A percentile compares a stretch with the other conserved stretches of the same genome.
Evolutionary conservation across 2,888 invertebrate genomes (phyloP).

Genomic region (Sarcophaga variegata): DNA sequence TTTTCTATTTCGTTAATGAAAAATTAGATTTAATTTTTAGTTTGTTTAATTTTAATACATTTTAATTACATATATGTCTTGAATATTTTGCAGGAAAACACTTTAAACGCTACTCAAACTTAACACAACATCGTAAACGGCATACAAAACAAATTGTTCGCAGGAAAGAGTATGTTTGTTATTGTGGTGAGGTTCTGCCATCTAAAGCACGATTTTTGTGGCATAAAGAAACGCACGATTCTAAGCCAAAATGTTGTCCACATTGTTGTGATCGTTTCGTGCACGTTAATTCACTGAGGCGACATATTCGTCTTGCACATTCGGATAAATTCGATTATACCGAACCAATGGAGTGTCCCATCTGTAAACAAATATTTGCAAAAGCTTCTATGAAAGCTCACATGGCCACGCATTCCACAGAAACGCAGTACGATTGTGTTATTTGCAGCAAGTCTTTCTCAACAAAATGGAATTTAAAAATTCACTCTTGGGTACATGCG

Average conservation of each 20-base stretch:
- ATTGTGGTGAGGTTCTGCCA: conserved; percentile 91
- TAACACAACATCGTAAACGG: conserved; percentile 92
- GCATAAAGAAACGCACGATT: conserved; percentile 93
- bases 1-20: neutral
- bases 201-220: conserved; percentile 92
- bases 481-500: conserved; percentile 94
- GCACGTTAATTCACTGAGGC: conserved; percentile 90
- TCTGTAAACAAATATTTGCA: conserved; percentile 86
- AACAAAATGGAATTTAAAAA: conserved; percentile 94
- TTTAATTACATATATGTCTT: conserved; percentile 11
- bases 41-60: neutral
- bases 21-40: neutral
- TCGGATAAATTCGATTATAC: conserved; percentile 88
- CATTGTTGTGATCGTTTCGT: conserved; percentile 94
- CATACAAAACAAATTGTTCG: conserved; percentile 89
- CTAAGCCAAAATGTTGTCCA: conserved; percentile 91
- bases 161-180: conserved; percentile 88
- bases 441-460: conserved; percentile 93
- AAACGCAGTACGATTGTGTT: conserved; percentile 89
- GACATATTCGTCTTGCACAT: conserved; percentile 92
- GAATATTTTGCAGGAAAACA: conserved; percentile 83
- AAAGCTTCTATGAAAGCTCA: conserved; percentile 91
- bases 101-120: conserved; percentile 91
- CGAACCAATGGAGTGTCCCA: conserved; percentile 87
- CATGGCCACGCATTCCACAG: conserved; percentile 89